Base-by-base conservation (phyloP, 2,113 vertebrate species). In the Talpa occidentalis region DNA sequence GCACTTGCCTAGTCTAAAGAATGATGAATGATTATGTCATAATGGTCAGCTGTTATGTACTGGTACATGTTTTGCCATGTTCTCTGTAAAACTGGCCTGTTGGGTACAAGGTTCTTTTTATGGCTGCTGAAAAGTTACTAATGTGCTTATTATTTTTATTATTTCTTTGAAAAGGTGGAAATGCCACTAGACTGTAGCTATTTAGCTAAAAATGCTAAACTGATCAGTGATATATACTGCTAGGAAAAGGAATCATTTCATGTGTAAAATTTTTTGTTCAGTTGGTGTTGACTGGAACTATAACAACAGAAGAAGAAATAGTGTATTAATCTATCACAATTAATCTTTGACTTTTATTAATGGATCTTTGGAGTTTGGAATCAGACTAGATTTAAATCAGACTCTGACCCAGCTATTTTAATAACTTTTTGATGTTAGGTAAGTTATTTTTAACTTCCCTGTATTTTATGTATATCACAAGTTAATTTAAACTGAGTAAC, bases 401-500 rank as follows among this genome's bases (percentile, higher is more conserved):
- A 86, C 80, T 15, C 30, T 94, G 62, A 22, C 16, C 28, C 40
- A 77, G 11, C n/a, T 4, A 82, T 22, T 90, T 94, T 88, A 81
- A 56, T 78, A 88, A 24, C 5, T 42, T 74, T 86, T 35, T 54
- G 72, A 83, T 28, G 6, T 67, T 84, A 59, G 26, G 1, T 72
- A 72, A 89, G 2, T 77, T 76, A 83, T 44, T 92, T 92, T 74
- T 56, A 56, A 54, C 19, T 4, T 56, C 24, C 21, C 54, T 59
- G 54, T 90, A 84, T n/a, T n/a, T 56, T 56, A 56, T 21, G 54
- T 22, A 22, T 93, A 47, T 82, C 89, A 21, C 35, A 93, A 93
- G 79, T 88, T 93, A 64, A 60, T 79, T 94, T 90, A 85, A 94
- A 90, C n/a, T 87, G 24, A 69, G 44, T 42, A 90, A 42, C n/a